Conservation (phyloP, 2,113 vertebrate species). For the Cygnus buccinator region DNA sequence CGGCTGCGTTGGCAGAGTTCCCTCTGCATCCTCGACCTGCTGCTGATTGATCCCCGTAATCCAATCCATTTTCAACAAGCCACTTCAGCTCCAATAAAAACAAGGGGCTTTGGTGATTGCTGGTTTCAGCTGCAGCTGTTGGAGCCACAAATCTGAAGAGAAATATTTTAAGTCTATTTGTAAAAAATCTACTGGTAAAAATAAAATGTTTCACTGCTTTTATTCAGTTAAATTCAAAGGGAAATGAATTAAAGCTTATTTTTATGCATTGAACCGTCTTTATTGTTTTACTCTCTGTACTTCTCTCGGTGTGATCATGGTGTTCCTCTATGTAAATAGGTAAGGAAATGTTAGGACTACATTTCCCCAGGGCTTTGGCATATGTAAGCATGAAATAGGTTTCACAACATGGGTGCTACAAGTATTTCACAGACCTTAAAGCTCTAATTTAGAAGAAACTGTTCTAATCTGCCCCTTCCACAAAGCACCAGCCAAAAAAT, state of each 20-base stretch:
- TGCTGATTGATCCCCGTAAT: conserved; percentile 76
- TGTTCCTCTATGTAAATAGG: neutral
- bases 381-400: neutral
- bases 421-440: neutral
- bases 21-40: conserved; percentile 64
- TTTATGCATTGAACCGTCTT: neutral
- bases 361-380: neutral
- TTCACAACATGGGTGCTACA: neutral
- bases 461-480: neutral
- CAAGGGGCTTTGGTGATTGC: conserved; percentile 67
- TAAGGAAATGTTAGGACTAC: neutral
- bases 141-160: conserved; percentile 64
- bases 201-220: conserved; percentile 13
- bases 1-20: conserved; percentile 46
- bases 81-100: conserved; percentile 75
- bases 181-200: conserved; percentile 33
- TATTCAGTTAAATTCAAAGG: conserved; percentile 21
- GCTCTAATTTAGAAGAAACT: neutral
- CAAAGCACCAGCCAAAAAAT: neutral
- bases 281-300: neutral
- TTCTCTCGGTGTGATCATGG: neutral
- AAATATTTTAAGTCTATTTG: conserved; percentile 59
- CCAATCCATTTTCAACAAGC: conserved; percentile 75
- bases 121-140: conserved; percentile 70
- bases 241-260: neutral